Evolutionary conservation across 2,797 vertebrate species (phyloP).

Genomic region (Cottoperca gobio): DNA sequence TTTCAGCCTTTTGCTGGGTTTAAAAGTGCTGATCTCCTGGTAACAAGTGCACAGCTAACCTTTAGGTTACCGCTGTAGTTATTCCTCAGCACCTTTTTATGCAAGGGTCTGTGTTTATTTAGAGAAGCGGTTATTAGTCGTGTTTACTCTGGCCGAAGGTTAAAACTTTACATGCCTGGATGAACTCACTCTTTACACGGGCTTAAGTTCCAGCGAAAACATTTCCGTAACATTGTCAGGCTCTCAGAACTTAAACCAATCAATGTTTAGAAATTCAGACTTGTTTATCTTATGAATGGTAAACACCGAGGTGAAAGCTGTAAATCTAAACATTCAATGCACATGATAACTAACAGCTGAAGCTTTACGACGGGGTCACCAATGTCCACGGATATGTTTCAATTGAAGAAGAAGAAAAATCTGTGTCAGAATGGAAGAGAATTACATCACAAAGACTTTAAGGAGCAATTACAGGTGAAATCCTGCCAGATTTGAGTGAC

Average conservation of each 20-base stretch:
- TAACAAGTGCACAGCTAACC: constrained; percentile 10
- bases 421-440: not conserved
- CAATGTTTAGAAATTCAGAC: constrained; percentile 31
- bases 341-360: constrained; percentile 39
- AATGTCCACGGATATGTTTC: constrained; percentile 4
- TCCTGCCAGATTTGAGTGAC: constrained; percentile 41
- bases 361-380: not conserved
- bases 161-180: constrained; percentile 58
- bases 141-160: constrained; percentile 61
- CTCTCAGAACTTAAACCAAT: constrained; percentile 37
- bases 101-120: constrained; percentile 55
- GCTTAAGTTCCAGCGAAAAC: constrained; percentile 61
- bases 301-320: constrained; percentile 50
- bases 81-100: constrained; percentile 22
- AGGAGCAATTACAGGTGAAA: constrained; percentile 30
- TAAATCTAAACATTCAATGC: constrained; percentile 47
- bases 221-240: constrained; percentile 48
- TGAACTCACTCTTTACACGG: constrained; percentile 63
- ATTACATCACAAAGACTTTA: constrained; percentile 11
- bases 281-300: constrained; percentile 49
- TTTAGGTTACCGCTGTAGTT: constrained; percentile 18
- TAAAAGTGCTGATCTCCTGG: not conserved
- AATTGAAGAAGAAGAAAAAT: not conserved
- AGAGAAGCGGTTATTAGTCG: constrained; percentile 50
- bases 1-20: constrained; percentile 10